Conservation (phyloP, 2,888 invertebrate species). For the Ormyrus nitidulus region DNA sequence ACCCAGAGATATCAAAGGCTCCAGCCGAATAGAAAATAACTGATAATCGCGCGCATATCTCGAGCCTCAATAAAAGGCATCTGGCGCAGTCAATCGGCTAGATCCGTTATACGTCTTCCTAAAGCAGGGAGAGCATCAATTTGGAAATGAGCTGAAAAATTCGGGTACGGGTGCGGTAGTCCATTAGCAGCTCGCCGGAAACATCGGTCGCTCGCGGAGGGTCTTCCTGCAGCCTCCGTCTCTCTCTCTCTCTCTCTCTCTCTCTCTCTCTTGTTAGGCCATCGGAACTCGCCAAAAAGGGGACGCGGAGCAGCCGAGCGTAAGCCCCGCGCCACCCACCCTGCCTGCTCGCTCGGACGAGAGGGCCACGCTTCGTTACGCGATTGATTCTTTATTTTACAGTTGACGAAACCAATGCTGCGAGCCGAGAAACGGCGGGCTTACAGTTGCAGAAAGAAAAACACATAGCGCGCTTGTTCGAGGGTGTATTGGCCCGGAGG, state of each 20-base stretch:
- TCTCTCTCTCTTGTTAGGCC: constrained; percentile 67
- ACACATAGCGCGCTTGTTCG: background rate
- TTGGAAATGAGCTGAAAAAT: constrained; percentile 54
- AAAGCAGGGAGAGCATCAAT: constrained; percentile 20
- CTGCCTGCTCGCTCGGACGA: constrained; percentile 24
- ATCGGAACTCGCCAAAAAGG: constrained; percentile 60
- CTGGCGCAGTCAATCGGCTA: constrained; percentile 3
- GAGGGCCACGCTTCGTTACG: constrained; percentile 71
- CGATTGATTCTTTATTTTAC: constrained; percentile 75
- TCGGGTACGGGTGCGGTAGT: constrained; percentile 41
- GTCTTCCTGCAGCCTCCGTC: background rate
- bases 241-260: constrained; percentile 23
- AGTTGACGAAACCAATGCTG: constrained; percentile 62
- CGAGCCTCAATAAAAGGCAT: constrained; percentile 1
- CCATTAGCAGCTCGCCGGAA: constrained; percentile 53
- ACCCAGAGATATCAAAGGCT: no score
- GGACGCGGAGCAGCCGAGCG: constrained; percentile 65
- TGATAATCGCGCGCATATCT: background rate
- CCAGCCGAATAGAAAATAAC: constrained; percentile 13
- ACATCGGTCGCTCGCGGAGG: background rate
- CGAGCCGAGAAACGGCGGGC: no score
- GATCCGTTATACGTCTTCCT: background rate
- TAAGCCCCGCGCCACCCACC: constrained; percentile 55
- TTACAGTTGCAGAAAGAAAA: constrained; percentile 12
- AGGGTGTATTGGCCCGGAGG: no score